A percentile compares a stretch with the other conserved stretches of the same genome.
Conservation (phyloP, 2,113 vertebrate species). For the Sorex fumeus region DNA sequence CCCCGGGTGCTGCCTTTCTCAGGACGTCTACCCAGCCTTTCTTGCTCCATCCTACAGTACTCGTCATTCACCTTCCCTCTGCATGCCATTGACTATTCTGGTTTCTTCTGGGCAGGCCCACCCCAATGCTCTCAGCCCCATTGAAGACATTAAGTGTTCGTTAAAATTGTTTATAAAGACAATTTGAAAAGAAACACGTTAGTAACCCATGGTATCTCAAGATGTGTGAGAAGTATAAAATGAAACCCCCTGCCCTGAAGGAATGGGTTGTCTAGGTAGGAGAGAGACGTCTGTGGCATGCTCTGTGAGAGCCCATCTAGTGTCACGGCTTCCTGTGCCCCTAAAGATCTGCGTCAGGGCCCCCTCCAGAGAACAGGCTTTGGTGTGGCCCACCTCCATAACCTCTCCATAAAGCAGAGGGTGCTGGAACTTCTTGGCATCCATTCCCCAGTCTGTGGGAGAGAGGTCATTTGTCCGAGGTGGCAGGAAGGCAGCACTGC, state of each 20-base stretch:
- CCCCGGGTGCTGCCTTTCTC: neutral
- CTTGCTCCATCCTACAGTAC: too few species aligned
- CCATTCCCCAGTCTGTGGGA: neutral
- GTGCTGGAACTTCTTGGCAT: neutral
- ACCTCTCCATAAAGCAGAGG: neutral
- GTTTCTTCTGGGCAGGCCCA: neutral
- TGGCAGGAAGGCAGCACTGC: accelerated
- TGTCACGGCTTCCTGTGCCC: neutral
- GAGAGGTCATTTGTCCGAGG: neutral
- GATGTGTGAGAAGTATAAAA: neutral
- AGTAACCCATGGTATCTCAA: neutral
- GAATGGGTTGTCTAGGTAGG: conserved; percentile 32
- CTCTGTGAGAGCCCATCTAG: neutral
- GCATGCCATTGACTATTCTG: neutral
- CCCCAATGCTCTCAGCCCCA: neutral
- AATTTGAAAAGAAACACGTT: conserved; percentile 57
- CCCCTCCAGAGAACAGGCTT: too few species aligned
- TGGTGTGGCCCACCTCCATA: neutral
- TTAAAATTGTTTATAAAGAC: conserved; percentile 9
- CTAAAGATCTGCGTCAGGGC: neutral
- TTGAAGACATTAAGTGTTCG: neutral
- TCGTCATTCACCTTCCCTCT: neutral
- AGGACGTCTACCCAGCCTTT: neutral
- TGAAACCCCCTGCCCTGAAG: neutral
- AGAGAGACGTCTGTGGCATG: neutral